A percentile compares a stretch with the other conserved stretches of the same genome.
phyloP scores from a whole-genome alignment of 2,888 invertebrate genomes.

The Cephus sareptanus region DNA sequence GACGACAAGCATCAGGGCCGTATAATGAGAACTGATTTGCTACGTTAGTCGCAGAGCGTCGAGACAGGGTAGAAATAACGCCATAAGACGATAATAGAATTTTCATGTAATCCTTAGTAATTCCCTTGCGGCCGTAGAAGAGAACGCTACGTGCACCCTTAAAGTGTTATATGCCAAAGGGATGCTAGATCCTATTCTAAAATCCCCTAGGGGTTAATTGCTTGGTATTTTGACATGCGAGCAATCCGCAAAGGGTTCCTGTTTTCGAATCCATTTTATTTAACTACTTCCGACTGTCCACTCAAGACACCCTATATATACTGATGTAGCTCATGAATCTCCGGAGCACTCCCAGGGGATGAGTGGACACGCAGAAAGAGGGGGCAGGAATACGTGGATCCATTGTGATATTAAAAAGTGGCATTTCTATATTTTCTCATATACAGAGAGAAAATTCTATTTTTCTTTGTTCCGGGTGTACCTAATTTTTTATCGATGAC shows the following conservation, averaged over 20 bases:
- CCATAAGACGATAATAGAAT: conserved; percentile 60
- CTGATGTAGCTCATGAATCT: not conserved
- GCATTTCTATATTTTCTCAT: not conserved
- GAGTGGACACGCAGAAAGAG: not conserved
- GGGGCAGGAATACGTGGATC: not conserved
- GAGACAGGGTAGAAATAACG: conserved; percentile 3
- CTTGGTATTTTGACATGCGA: conserved; percentile 61
- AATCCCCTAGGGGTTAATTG: conserved; percentile 65
- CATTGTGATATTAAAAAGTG: not conserved
- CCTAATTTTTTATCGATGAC: too few relatives aligned
- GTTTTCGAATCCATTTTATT: not conserved
- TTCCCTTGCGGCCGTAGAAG: conserved; percentile 59
- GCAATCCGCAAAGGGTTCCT: conserved; percentile 46
- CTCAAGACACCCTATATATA: not conserved
- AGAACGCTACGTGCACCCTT: conserved; percentile 24
- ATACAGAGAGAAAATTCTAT: not conserved
- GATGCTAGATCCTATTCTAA: conserved; percentile 40
- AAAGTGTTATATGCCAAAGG: not conserved
- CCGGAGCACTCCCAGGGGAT: not conserved
- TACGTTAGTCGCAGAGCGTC: conserved; percentile 30
- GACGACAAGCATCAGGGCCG: not conserved
- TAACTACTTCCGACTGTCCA: not conserved
- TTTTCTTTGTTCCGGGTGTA: not conserved
- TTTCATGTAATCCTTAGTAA: conserved; percentile 63
- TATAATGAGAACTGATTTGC: conserved; percentile 40